Percentiles rank a stretch among this genome's conserved stretches.
phyloP scores from a whole-genome alignment of 1,140 invertebrate species.

The Andricus grossulariae region DNA sequence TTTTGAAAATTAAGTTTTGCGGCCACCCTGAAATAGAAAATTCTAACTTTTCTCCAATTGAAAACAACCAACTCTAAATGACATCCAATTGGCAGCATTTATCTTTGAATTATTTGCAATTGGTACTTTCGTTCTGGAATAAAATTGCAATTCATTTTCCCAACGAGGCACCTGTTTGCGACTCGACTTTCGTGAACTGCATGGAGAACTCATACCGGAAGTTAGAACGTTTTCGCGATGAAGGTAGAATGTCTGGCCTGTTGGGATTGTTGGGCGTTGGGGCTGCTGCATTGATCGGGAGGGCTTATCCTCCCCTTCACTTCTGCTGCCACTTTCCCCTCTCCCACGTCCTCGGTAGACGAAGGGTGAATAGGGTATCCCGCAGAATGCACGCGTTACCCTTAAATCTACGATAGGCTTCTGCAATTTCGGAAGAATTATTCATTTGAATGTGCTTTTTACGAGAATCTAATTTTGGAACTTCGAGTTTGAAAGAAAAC shows the following conservation, averaged over 20 bases:
- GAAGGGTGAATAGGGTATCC: conserved; percentile 53
- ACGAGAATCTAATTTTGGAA: too few species aligned
- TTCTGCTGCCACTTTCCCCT: conserved; percentile 41
- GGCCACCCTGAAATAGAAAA: too few species aligned
- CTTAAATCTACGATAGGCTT: conserved; percentile 44
- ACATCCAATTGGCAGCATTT: too few species aligned
- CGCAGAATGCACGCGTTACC: conserved; percentile 59
- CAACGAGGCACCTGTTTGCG: background rate
- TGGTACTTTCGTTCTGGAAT: too few species aligned
- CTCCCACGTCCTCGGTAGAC: conserved; percentile 39
- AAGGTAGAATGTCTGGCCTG: conserved; percentile 44
- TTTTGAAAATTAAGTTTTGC: too few species aligned
- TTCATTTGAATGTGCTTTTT: too few species aligned
- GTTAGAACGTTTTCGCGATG: conserved; percentile 45
- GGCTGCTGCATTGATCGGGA: conserved; percentile 72
- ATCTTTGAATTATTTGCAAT: too few species aligned
- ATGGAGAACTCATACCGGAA: conserved; percentile 34
- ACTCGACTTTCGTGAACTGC: conserved; percentile 22
- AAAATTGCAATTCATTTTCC: too few species aligned
- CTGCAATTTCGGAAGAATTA: background rate
- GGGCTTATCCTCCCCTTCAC: conserved; percentile 62
- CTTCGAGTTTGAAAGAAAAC: too few species aligned
- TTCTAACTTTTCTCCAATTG: too few species aligned
- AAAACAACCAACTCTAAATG: too few species aligned
- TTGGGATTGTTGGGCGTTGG: conserved; percentile 65